phyloP scores from a whole-genome alignment of 2,797 vertebrate genomes.

The Sebastes matsubarae region DNA sequence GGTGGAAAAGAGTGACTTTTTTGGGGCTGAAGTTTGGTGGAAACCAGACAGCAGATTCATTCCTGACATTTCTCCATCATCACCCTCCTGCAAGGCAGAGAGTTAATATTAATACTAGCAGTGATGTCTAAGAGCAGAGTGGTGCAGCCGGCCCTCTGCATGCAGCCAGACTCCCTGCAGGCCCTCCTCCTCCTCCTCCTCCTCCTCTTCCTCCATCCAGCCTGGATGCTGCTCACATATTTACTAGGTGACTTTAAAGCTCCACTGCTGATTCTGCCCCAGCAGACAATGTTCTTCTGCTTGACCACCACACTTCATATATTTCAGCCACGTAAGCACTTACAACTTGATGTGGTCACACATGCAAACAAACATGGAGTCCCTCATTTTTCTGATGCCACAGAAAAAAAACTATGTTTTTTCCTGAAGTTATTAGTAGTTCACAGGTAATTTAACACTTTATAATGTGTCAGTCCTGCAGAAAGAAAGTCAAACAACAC shows the following conservation, averaged over 20 bases:
- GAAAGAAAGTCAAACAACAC: not conserved
- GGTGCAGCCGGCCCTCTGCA: not conserved
- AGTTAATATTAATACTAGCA: not conserved
- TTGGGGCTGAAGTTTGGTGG: not conserved
- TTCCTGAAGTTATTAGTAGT: not conserved
- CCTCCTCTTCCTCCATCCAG: too few relatives aligned
- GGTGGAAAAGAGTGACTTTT: too few relatives aligned
- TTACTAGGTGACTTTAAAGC: conserved; percentile 41
- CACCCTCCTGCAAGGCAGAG: not conserved
- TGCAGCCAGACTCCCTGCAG: not conserved
- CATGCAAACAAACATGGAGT: conserved; percentile 47
- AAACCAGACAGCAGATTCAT: not conserved
- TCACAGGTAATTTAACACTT: not conserved
- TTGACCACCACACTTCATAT: conserved; percentile 41
- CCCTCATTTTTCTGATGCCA: not conserved
- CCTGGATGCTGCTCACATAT: conserved; percentile 20
- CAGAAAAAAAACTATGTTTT: not conserved
- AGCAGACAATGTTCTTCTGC: conserved; percentile 52
- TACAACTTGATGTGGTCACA: conserved; percentile 5
- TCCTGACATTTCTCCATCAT: not conserved
- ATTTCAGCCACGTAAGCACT: conserved; percentile 59
- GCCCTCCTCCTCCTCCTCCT: too few relatives aligned
- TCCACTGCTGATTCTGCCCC: conserved; percentile 48
- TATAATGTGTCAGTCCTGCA: not conserved
- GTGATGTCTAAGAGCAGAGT: not conserved